Conservation (phyloP, 2,113 vertebrate genomes). For the Orcinus orca region DNA sequence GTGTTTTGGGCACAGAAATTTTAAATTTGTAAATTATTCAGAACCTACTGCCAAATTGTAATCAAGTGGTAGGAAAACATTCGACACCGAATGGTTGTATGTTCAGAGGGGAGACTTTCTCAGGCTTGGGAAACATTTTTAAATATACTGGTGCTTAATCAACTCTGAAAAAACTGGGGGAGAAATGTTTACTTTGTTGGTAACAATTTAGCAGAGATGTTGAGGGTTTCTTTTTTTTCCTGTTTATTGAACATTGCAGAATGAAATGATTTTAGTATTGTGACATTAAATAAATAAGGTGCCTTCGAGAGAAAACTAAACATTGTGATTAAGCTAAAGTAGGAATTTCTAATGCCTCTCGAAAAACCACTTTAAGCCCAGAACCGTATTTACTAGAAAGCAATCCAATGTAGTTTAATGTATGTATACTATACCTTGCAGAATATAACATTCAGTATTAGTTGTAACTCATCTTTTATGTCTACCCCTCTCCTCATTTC, state of each 20-base stretch:
- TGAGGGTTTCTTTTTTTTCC: slow-evolving; percentile 14
- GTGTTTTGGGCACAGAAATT: slow-evolving; percentile 77
- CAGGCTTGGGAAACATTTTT: slow-evolving; percentile 52
- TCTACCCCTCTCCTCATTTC: neutral
- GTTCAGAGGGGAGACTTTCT: slow-evolving; percentile 69
- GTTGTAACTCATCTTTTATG: neutral
- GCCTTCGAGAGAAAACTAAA: slow-evolving; percentile 65
- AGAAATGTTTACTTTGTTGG: slow-evolving; percentile 73
- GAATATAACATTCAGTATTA: neutral
- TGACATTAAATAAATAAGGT: slow-evolving; percentile 71
- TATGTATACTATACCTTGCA: neutral
- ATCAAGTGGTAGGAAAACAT: slow-evolving; percentile 79
- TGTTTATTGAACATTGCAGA: slow-evolving; percentile 69
- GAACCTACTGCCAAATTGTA: slow-evolving; percentile 80
- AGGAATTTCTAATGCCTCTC: slow-evolving; percentile 53
- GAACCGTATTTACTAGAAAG: slow-evolving; percentile 42
- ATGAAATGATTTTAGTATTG: slow-evolving; percentile 62
- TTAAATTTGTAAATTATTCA: slow-evolving; percentile 80
- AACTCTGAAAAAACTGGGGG: slow-evolving; percentile 52
- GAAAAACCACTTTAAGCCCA: slow-evolving; percentile 44
- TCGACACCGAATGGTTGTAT: slow-evolving; percentile 51
- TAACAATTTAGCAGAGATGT: slow-evolving; percentile 70
- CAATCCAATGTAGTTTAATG: neutral
- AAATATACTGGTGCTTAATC: slow-evolving; percentile 72
- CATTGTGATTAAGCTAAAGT: slow-evolving; percentile 57